Base-by-base conservation (phyloP, 2,888 invertebrate species). In the Eumacrocentrus americanus region DNA sequence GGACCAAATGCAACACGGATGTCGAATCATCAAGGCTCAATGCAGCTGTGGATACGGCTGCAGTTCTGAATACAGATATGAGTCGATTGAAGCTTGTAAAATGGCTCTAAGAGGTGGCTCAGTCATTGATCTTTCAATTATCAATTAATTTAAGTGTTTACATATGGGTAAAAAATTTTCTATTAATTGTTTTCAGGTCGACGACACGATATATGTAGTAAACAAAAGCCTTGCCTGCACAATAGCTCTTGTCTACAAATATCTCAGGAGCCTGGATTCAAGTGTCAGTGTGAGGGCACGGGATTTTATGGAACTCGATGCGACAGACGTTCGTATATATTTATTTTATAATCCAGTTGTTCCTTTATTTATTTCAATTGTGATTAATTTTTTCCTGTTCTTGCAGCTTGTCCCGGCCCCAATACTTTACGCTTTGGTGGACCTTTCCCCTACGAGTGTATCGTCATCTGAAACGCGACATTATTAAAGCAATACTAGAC, bases 281-380 rank as follows among this genome's bases (percentile, higher is more conserved):
- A 84, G 69, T 91, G 90, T 74, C 83, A 87, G 68, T 91, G 90
- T 72, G 89, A 88, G 70, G 89, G 89, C 55, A 89, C 90, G n/a
- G 91, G 90, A 46, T 91, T 82, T 76, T 89, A 88, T 72, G 91
- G 92, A 0, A 82, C 83, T 52, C 83, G 86, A 55, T 91, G 91
- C 78, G 88, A 89, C 71, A 86, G 85, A 84, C 87, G 91, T 85
- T 82, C 80, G 71, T 71, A 67, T n/a, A n/a, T n/a, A n/a, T 59
- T 38, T 12, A 40, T 40, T 55, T 44, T 42, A 20, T 23, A 14
- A 53, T 16, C 18, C 29, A 12, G 11, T 5, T 47, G 25, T 22
- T 22, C 25, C 11, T 1, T 18, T 25, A 18, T 25, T 44, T 29
- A 9, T 52, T 22, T 22, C 9, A 14, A n/a, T 23, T 22, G 34